Conservation (phyloP, 2,113 vertebrate species). For the Chaetodon trifascialis region DNA sequence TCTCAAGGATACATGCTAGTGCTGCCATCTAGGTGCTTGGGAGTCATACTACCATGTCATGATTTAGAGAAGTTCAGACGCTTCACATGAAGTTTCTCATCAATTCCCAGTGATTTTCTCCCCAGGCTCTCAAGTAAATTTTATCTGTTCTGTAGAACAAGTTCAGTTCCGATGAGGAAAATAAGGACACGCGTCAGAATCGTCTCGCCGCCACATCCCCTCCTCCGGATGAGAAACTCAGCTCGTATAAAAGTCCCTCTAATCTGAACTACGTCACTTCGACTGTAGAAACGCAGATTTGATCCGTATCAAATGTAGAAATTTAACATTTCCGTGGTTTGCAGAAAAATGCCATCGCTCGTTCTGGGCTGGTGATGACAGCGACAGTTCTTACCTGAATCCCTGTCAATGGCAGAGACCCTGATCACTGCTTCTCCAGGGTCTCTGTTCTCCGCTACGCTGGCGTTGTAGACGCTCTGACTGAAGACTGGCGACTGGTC, state of each 20-base stretch:
- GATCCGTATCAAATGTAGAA: too few species aligned
- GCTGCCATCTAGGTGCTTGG: conserved; percentile 77
- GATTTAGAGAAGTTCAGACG: background rate
- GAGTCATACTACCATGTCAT: conserved; percentile 26
- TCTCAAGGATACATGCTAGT: conserved; percentile 24
- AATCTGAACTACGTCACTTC: too few species aligned
- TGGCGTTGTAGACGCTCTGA: conserved; percentile 83
- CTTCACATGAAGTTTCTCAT: background rate
- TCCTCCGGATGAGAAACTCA: too few species aligned
- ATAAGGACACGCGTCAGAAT: background rate
- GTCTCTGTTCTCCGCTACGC: conserved; percentile 88
- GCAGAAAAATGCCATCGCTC: too few species aligned
- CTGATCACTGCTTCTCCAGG: conserved; percentile 85
- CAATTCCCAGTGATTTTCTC: background rate
- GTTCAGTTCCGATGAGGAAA: background rate
- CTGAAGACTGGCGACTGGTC: conserved; percentile 88
- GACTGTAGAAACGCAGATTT: too few species aligned
- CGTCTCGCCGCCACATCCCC: too few species aligned
- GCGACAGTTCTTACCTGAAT: conserved; percentile 86
- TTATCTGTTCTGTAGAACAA: too few species aligned
- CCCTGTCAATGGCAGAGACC: conserved; percentile 88
- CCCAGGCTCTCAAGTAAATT: too few species aligned
- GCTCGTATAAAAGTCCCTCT: too few species aligned
- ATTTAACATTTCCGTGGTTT: too few species aligned
- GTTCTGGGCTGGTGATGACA: too few species aligned